Base-by-base conservation (phyloP, 2,888 invertebrate genomes). In the Adelognathus sp. region DNA sequence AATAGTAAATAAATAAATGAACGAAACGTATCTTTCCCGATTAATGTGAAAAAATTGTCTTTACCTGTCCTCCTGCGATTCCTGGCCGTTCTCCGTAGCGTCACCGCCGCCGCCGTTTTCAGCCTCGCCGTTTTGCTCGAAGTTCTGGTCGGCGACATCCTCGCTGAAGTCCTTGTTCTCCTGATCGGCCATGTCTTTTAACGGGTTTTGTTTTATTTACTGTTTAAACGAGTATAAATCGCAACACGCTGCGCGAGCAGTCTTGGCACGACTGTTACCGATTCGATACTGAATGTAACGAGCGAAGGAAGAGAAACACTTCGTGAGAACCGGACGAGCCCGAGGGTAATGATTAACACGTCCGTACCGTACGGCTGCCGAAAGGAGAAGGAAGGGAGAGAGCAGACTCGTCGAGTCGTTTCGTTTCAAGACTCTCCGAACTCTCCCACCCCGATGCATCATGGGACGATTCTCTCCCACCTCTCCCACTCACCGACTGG, bases 31-130 rank as follows among this genome's bases (percentile, higher is more conserved):
- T n/a, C n/a, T n/a, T n/a, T n/a, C n/a, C n/a, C n/a, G n/a, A 50
- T 41, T 27, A 9, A 61, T 44, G 56, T 60, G 66, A 52, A 66
- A 56, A 64, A 81, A 82, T 72, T 81, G n/a, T n/a, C n/a, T 79
- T 90, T 91, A 91, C 91, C 91, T 91, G 87, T 91, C 91, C 82
- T 92, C 92, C 79, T 91, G 90, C 33, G 90, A 88, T 70, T 92
- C 92, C 84, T 90, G 90, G 83, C 95, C 95, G 92, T 95, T 94
- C 90, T 96, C 95, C 87, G 94, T 93, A 87, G 93, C 94, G 89
- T 93, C 94, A 90, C 95, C 95, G 86, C 95, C 95, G 33, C 44
- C 72, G 50, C 80, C 80, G 90, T 94, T 94, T 91, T 94, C 94
- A 77, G 92, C 92, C 60, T 92, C 90, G 82, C 92, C 91, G 88